Conservation (phyloP, 2,888 invertebrate species). For the Lithophane ornitopus region DNA sequence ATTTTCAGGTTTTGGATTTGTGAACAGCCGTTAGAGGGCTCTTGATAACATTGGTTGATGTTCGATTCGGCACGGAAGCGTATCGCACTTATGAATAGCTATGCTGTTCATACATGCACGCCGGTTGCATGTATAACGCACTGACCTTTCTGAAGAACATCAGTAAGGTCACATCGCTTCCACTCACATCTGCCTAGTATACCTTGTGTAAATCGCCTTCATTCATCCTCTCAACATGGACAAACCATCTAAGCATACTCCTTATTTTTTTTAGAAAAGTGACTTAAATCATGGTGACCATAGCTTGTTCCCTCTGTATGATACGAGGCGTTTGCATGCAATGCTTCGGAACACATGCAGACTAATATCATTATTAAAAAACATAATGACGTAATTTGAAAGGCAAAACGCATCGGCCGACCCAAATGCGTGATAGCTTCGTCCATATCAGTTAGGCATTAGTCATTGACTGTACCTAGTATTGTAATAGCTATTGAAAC, state of each 20-base stretch:
- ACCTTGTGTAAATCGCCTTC: background rate
- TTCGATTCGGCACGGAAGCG: no score
- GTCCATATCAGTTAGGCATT: conserved; percentile 24
- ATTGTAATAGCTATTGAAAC: conserved; percentile 21
- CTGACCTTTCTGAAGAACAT: background rate
- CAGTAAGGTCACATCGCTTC: background rate
- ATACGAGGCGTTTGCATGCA: background rate
- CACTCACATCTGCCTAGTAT: background rate
- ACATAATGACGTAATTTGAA: conserved; percentile 36
- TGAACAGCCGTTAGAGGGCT: no score
- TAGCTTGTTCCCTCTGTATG: background rate
- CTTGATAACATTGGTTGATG: no score
- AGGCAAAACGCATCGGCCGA: conserved; percentile 12
- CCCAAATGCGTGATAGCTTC: conserved; percentile 7
- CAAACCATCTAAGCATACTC: background rate
- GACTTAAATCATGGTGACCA: background rate
- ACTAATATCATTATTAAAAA: background rate
- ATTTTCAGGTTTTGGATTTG: no score
- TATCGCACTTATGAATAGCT: no score
- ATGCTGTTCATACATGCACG: background rate
- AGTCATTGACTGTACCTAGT: conserved; percentile 39
- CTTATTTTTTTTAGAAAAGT: background rate
- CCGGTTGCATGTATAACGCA: background rate
- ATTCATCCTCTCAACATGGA: background rate
- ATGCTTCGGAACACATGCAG: background rate